Percentiles rank a stretch among this genome's conserved stretches.
Evolutionary conservation across 2,888 invertebrate species (phyloP).

Genomic region (Altica lythri): DNA sequence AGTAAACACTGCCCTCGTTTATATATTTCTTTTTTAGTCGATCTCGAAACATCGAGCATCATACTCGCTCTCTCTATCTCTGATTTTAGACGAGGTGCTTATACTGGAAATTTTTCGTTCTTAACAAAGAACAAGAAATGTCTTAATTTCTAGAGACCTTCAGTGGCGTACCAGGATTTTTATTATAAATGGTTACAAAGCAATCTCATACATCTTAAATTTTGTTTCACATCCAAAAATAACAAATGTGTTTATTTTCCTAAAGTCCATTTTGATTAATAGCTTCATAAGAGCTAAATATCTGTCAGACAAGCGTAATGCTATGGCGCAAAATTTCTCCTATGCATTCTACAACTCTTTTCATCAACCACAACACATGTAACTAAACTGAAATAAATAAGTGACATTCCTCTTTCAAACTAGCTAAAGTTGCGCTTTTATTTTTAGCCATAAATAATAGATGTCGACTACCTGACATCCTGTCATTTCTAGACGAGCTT

Average conservation of each 20-base stretch:
- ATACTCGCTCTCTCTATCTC: too few species aligned
- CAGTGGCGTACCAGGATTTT: too few species aligned
- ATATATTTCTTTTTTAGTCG: too few species aligned
- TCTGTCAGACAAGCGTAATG: slow-evolving; percentile 1
- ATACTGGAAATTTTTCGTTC: too few species aligned
- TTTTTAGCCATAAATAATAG: slow-evolving; percentile 15
- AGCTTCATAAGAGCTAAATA: background rate
- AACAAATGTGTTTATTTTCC: slow-evolving; percentile 6
- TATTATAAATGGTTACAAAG: too few species aligned
- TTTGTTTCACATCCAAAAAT: too few species aligned
- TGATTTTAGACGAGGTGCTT: too few species aligned
- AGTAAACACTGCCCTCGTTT: too few species aligned
- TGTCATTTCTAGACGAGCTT: slow-evolving; percentile 11
- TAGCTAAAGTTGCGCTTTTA: slow-evolving; percentile 3
- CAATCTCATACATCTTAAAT: too few species aligned
- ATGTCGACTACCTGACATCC: slow-evolving; percentile 13
- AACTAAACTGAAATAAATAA: slow-evolving; percentile 6
- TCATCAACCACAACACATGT: slow-evolving; percentile 20
- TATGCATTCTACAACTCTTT: slow-evolving; percentile 8
- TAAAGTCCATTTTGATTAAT: slow-evolving; percentile 6
- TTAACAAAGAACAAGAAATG: too few species aligned
- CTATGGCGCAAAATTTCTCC: slow-evolving; percentile 7
- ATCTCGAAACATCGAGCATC: too few species aligned
- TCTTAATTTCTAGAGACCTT: too few species aligned
- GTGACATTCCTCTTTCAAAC: slow-evolving; percentile 10